phyloP scores from a whole-genome alignment of 2,888 invertebrate genomes.

The Sycophila texana region DNA sequence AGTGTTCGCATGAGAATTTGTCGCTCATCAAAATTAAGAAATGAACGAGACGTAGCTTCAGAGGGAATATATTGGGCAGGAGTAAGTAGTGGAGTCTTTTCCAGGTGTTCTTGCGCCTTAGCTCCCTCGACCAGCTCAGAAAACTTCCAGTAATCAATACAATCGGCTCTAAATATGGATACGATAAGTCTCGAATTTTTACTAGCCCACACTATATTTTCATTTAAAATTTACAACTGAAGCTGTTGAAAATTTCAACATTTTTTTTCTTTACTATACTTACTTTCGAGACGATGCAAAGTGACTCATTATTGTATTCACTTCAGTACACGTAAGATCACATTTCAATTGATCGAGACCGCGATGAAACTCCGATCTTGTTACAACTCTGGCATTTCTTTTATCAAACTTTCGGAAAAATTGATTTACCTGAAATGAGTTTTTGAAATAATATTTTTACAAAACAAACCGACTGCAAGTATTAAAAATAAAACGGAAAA shows the following conservation, averaged over 20 bases:
- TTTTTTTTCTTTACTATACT: background rate
- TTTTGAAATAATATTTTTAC: background rate
- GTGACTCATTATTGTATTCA: conserved; percentile 84
- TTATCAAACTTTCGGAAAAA: conserved; percentile 83
- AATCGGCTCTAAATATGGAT: conserved; percentile 58
- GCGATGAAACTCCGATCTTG: conserved; percentile 83
- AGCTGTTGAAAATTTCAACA: too few relatives aligned
- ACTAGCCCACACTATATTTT: background rate
- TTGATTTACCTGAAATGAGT: conserved; percentile 77
- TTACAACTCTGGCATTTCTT: conserved; percentile 80
- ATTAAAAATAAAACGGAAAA: background rate
- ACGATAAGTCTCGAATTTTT: background rate
- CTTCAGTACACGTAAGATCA: conserved; percentile 81
- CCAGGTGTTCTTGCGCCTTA: conserved; percentile 81
- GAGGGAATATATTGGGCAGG: conserved; percentile 85
- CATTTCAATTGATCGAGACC: conserved; percentile 83
- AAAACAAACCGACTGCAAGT: background rate
- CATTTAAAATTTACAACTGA: background rate
- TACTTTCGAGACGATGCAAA: conserved; percentile 71
- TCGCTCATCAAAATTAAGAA: conserved; percentile 86
- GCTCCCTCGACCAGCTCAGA: conserved; percentile 83
- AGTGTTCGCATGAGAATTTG: conserved; percentile 81
- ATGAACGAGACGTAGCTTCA: conserved; percentile 80
- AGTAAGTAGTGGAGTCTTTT: conserved; percentile 82
- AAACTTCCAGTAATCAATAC: conserved; percentile 81